phyloP scores from a whole-genome alignment of 2,797 vertebrate genomes.

The Cossypha caffra region DNA sequence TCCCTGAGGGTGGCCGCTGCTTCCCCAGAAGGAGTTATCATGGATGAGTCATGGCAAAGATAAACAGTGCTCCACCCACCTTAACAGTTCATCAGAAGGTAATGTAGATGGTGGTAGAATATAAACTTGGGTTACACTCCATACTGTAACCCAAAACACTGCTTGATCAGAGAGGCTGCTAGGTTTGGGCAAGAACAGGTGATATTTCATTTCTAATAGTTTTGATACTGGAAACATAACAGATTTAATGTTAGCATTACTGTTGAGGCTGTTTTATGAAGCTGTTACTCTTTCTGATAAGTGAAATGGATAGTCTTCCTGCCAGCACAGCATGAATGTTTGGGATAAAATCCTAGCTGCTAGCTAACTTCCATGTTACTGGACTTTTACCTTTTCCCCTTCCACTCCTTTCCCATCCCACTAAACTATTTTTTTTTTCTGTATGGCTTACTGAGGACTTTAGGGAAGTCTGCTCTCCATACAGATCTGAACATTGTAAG shows the following conservation, averaged over 20 bases:
- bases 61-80: background rate
- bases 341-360: background rate
- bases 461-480: background rate
- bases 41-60: background rate
- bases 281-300: background rate
- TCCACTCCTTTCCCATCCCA: accelerated
- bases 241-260: background rate
- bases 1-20: background rate
- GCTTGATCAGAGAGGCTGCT: background rate
- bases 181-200: background rate
- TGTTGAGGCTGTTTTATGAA: background rate
- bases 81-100: background rate
- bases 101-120: too few relatives aligned
- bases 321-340: background rate
- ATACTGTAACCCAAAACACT: background rate
- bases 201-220: background rate
- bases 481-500: background rate
- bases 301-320: background rate
- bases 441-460: background rate
- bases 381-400: background rate
- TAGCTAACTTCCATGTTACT: background rate
- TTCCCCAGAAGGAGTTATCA: background rate
- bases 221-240: background rate
- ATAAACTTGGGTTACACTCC: background rate
- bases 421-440: accelerated